phyloP scores from a whole-genome alignment of 2,113 vertebrate species.

The Sebastes schlegelii region DNA sequence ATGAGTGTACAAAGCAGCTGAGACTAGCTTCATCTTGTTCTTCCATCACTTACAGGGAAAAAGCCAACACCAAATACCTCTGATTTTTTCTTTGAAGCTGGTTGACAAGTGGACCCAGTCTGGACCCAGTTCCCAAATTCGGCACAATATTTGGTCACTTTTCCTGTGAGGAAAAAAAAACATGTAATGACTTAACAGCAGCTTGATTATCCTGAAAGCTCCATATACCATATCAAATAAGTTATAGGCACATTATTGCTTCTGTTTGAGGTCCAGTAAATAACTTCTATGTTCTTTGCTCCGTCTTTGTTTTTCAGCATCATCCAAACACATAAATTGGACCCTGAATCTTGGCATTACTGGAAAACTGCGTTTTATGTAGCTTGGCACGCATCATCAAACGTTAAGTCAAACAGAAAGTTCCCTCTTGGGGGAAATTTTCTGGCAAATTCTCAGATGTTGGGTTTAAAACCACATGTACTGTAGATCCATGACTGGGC shows the following conservation, averaged over 20 bases:
- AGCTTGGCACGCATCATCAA: conserved; percentile 40
- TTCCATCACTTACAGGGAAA: conserved; percentile 13
- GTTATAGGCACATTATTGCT: conserved; percentile 19
- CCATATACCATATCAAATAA: neutral
- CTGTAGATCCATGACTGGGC: conserved; percentile 18
- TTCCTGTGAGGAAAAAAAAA: conserved; percentile 82
- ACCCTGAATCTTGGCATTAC: conserved; percentile 15
- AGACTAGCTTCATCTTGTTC: neutral
- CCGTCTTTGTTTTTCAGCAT: conserved; percentile 44
- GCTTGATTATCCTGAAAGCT: conserved; percentile 6
- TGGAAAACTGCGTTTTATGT: conserved; percentile 31
- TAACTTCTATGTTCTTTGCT: conserved; percentile 27
- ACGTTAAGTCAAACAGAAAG: conserved; percentile 48
- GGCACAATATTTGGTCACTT: conserved; percentile 92
- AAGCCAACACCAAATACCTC: conserved; percentile 80
- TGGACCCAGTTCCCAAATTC: conserved; percentile 90
- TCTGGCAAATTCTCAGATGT: conserved; percentile 35
- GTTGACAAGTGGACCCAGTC: conserved; percentile 90
- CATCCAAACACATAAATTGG: conserved; percentile 35
- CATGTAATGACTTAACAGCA: neutral
- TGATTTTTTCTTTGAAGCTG: conserved; percentile 86
- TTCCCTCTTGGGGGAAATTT: conserved; percentile 8
- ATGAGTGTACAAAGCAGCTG: neutral
- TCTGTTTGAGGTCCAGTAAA: conserved; percentile 10
- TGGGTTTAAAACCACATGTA: conserved; percentile 41